These are phyloP conservation scores for Glomeris marginata DNA, from an alignment of 2,888 invertebrate genomes.

Conservation along the genomic window DNA sequence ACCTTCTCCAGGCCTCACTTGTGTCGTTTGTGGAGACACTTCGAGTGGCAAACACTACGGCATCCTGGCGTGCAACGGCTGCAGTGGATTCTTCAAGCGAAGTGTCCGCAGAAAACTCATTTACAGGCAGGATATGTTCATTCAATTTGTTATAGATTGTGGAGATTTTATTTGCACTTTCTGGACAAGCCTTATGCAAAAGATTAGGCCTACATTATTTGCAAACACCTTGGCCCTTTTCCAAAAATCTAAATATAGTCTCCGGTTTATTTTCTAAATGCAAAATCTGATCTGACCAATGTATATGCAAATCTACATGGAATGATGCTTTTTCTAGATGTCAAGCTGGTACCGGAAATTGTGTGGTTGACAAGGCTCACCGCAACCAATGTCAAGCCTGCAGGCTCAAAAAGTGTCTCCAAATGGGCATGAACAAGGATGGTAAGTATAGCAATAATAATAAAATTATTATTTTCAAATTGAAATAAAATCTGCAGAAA, in stretches of 20 bases:
- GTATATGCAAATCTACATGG: no score
- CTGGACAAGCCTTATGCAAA: no score
- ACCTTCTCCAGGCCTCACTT: conserved; percentile 55
- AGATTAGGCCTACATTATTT: no score
- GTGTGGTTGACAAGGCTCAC: conserved; percentile 96
- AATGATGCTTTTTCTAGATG: no score
- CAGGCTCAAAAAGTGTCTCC: conserved; percentile 90
- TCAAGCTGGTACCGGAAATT: conserved; percentile 95
- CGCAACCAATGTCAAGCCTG: conserved; percentile 99
- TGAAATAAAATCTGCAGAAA: not conserved
- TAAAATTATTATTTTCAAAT: not conserved
- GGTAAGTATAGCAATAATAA: conserved; percentile 48
- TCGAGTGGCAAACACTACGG: conserved; percentile 97
- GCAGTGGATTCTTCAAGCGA: conserved; percentile 97
- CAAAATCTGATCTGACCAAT: no score
- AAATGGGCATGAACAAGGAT: conserved; percentile 99
- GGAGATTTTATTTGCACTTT: no score
- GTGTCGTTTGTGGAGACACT: conserved; percentile 94
- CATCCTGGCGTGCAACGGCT: conserved; percentile 96
- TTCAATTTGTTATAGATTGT: no score
- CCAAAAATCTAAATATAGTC: not conserved
- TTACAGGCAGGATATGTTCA: conserved; percentile 74
- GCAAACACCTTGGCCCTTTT: no score
- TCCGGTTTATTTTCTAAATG: conserved; percentile 8
- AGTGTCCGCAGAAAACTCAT: conserved; percentile 91